These are phyloP conservation scores for Myiagra hebetior DNA, from an alignment of 2,113 vertebrate genomes.

Conservation along the genomic window DNA sequence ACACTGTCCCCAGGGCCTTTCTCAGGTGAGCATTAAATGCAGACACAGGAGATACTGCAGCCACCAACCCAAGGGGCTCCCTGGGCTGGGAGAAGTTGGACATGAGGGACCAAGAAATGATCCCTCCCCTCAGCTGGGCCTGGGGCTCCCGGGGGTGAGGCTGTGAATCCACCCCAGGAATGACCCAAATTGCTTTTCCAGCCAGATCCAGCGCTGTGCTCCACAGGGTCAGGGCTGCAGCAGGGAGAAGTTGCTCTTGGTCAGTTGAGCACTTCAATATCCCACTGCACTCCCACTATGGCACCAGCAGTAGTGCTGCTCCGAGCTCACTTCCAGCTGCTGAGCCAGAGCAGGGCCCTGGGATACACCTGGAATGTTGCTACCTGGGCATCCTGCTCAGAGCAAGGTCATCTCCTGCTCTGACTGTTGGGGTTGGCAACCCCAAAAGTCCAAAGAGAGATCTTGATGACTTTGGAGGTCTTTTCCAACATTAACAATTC, in stretches of 20 bases:
- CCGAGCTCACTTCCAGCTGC: not conserved
- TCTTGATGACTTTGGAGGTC: not conserved
- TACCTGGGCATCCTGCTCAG: not conserved
- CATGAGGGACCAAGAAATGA: rapidly evolving
- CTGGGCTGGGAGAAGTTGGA: not conserved
- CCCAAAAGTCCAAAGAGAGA: too few relatives aligned
- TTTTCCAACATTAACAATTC: not conserved
- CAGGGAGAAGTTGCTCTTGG: not conserved
- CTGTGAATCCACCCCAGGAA: not conserved
- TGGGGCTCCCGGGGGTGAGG: not conserved
- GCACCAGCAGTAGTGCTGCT: not conserved
- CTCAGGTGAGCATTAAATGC: not conserved
- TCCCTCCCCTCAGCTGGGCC: not conserved
- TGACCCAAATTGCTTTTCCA: not conserved
- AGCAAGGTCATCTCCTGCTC: not conserved
- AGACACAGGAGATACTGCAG: not conserved
- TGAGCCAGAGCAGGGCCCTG: not conserved
- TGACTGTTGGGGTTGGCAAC: rapidly evolving
- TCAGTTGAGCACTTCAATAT: not conserved
- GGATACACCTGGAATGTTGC: not conserved
- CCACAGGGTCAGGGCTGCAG: not conserved
- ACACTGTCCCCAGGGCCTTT: not conserved
- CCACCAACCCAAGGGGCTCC: rapidly evolving
- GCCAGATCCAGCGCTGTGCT: rapidly evolving
- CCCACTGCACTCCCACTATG: not conserved